phyloP scores from a whole-genome alignment of 2,888 invertebrate species.

The Eupithecia inturbata region DNA sequence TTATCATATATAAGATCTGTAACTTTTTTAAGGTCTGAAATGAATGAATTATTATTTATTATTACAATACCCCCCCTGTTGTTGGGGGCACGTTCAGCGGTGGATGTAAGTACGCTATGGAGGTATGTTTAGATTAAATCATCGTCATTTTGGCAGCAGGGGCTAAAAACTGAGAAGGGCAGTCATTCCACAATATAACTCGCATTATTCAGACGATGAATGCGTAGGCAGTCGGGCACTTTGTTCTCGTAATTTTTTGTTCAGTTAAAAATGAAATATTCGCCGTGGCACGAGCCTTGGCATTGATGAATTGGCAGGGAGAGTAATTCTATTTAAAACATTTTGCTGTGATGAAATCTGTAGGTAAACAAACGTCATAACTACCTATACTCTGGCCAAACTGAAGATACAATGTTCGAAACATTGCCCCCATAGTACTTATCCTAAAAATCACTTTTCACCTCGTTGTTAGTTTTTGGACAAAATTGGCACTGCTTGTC shows the following conservation, averaged over 20 bases:
- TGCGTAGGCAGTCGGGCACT: conserved; percentile 3
- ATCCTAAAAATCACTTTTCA: not conserved
- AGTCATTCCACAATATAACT: too few species aligned
- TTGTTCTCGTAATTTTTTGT: conserved; percentile 11
- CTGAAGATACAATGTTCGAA: not conserved
- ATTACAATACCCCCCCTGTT: too few species aligned
- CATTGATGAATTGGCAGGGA: conserved; percentile 18
- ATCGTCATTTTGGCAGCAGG: too few species aligned
- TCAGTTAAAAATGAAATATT: conserved; percentile 15
- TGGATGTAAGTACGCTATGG: too few species aligned
- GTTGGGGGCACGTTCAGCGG: too few species aligned
- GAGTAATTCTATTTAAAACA: conserved; percentile 3
- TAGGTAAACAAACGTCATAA: not conserved
- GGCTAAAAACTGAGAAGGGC: too few species aligned
- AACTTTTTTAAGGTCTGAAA: too few species aligned
- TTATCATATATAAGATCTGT: too few species aligned
- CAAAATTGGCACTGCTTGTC: not conserved
- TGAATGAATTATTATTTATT: too few species aligned
- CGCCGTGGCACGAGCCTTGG: conserved; percentile 5
- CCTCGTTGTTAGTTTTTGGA: not conserved
- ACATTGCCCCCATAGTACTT: not conserved
- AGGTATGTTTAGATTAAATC: too few species aligned
- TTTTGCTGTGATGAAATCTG: conserved; percentile 2
- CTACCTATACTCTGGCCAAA: not conserved
- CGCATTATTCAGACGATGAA: not conserved